phyloP scores from a whole-genome alignment of 2,797 vertebrate species.

The Somateria mollissima region DNA sequence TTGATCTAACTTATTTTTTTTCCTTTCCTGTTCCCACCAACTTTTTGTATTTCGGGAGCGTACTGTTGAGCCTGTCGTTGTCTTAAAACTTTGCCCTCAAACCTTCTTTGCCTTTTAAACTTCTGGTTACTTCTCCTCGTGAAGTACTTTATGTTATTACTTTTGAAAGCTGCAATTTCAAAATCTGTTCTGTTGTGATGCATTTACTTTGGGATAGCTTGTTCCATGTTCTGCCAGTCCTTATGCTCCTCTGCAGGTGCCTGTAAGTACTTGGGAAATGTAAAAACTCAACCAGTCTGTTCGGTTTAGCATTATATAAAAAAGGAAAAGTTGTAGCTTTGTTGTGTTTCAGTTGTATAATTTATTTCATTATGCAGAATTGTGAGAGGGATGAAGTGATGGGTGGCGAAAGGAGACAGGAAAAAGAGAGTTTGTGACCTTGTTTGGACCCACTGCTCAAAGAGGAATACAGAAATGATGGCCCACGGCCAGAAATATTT shows the following conservation, averaged over 20 bases:
- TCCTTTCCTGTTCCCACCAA: rapidly evolving
- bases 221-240: constrained; percentile 20
- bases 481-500: neutral
- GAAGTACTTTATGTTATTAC: neutral
- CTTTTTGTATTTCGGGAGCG: neutral
- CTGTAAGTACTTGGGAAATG: constrained; percentile 3
- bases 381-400: neutral
- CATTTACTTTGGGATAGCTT: neutral
- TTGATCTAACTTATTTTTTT: neutral
- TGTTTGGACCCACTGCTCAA: neutral
- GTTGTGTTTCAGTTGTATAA: neutral
- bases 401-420: neutral
- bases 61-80: neutral
- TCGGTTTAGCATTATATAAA: neutral
- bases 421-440: neutral
- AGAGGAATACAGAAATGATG: neutral
- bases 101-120: neutral
- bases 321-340: neutral
- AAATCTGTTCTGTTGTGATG: constrained; percentile 23
- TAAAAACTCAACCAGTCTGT: constrained; percentile 21
- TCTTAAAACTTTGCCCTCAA: neutral
- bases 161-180: constrained; percentile 1
- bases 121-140: neutral
- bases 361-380: neutral
- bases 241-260: constrained; percentile 23